Base-by-base conservation (phyloP, 2,113 vertebrate genomes). In the Notothenia coriiceps region DNA sequence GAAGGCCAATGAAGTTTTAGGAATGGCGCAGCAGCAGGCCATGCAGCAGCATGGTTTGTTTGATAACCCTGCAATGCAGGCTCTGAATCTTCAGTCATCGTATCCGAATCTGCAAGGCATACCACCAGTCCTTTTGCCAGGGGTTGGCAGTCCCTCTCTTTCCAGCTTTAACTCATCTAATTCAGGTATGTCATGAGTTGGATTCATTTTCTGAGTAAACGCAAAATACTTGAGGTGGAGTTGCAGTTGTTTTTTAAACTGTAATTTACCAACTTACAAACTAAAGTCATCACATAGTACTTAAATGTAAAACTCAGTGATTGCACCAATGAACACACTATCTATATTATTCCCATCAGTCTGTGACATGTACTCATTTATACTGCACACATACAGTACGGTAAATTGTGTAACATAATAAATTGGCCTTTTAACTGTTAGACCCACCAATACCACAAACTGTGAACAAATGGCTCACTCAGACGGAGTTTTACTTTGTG, bases 1-100 rank as follows among this genome's bases (percentile, higher is more conserved):
- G 94, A 99, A 99, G 92, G 98, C 98, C 92, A 99, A 99, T 77
- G 98, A 99, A 92, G 97, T 98, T 90, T 96, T 99, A 72, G 98
- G 98, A 94, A 94, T 99, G 92, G 97, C 97, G 78, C 95, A 95
- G 87, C 95, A 95, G 86, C 98, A 98, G 94, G 97, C 97, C 88
- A 93, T 95, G 94, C 95, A 96, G 87, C 98, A 99, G 91, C 98
- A 98, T 88, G 96, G 97, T 90, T 95, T 98, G 96, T 99, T 99
- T 92, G 98, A 99, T 90, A 96, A 94, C 62, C 86, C 97, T 44
- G 97, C 98, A 72, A 95, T 99, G 88, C 98, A 99, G 95, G 96
- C 98, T 89, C 94, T 99, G 81, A 99, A 99, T 93, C 96, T 99
- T 77, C 97, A 98, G 87, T 94, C 97, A 35, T 95, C 97, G 1